Evolutionary conservation across 2,797 vertebrate genomes (phyloP).

Genomic region (Enteromius fasciolatus): DNA sequence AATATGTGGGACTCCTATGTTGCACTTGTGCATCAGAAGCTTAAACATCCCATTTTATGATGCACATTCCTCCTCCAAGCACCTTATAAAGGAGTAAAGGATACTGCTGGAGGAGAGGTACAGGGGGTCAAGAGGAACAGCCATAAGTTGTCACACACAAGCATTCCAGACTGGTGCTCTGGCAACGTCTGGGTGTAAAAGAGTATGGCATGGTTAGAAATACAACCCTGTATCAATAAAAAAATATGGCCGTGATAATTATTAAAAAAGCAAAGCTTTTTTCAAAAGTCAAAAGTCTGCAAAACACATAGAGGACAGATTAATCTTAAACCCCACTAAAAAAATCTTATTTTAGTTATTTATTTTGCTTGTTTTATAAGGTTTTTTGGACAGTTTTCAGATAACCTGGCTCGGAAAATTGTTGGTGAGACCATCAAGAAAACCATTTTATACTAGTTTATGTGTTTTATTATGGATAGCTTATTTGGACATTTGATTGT

Average conservation of each 20-base stretch:
- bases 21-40: not conserved
- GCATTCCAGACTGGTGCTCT: constrained; percentile 49
- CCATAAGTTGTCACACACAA: constrained; percentile 37
- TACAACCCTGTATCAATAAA: not conserved
- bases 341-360: not conserved
- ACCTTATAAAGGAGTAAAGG: constrained; percentile 57
- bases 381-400: not conserved
- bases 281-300: not conserved
- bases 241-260: not conserved
- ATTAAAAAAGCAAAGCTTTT: not conserved
- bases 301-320: not conserved
- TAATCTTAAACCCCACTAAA: not conserved
- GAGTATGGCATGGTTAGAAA: constrained; percentile 1
- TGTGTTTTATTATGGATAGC: not conserved
- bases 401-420: not conserved
- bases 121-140: constrained; percentile 38
- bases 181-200: constrained; percentile 41
- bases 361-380: not conserved
- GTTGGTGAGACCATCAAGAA: constrained; percentile 8
- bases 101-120: constrained; percentile 21
- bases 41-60: constrained; percentile 8
- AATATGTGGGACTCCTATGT: not conserved
- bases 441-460: not conserved
- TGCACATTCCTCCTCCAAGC: constrained; percentile 50
- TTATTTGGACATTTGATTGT: not conserved